phyloP scores from a whole-genome alignment of 1,140 invertebrate species.

The Halictus rubicundus region DNA sequence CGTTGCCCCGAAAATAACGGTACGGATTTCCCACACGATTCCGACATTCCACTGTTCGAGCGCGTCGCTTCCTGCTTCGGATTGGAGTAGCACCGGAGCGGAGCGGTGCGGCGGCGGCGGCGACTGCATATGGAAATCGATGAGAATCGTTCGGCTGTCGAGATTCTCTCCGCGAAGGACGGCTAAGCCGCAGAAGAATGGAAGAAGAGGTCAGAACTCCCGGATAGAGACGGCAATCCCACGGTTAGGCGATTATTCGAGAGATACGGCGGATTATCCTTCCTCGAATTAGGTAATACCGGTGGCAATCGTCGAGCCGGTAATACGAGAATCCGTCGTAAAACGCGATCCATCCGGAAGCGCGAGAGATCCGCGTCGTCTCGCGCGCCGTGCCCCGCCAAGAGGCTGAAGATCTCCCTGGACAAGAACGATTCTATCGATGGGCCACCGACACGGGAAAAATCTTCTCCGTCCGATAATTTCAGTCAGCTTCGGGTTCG shows the following conservation, averaged over 20 bases:
- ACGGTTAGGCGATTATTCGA: not conserved
- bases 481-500: not conserved
- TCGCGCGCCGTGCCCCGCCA: too few relatives aligned
- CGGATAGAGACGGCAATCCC: slow-evolving; percentile 1
- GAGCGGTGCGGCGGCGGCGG: too few relatives aligned
- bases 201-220: slow-evolving; percentile 7
- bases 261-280: not conserved
- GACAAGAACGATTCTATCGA: slow-evolving; percentile 4
- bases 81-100: not conserved
- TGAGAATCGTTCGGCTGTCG: slow-evolving; percentile 34
- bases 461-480: not conserved
- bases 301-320: slow-evolving; percentile 10
- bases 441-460: not conserved
- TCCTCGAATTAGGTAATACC: slow-evolving; percentile 14
- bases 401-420: too few relatives aligned
- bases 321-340: slow-evolving; percentile 31
- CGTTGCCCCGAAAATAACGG: slow-evolving; percentile 55
- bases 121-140: slow-evolving; percentile 40
- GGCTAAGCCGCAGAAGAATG: slow-evolving; percentile 10
- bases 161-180: slow-evolving; percentile 2
- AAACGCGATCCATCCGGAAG: slow-evolving; percentile 37
- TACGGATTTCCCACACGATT: slow-evolving; percentile 62
- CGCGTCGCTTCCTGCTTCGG: slow-evolving; percentile 38
- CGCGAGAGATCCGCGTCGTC: not conserved
- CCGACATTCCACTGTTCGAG: slow-evolving; percentile 39